Percentiles rank a stretch among this genome's conserved stretches.
Evolutionary conservation across 1,140 invertebrate genomes (phyloP).

Genomic region (Drosophila chauvacae): DNA sequence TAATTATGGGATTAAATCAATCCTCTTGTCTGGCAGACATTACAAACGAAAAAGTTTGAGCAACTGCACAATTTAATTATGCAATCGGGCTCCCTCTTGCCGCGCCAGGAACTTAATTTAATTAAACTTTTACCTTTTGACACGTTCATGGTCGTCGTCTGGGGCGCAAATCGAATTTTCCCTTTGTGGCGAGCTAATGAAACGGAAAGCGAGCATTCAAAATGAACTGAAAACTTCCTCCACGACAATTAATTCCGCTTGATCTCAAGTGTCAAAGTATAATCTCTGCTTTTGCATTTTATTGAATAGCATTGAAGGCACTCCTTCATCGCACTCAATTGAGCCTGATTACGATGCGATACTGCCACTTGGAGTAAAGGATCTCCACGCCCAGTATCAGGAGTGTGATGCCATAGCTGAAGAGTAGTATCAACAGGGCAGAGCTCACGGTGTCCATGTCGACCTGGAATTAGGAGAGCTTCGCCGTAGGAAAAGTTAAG

Average conservation of each 20-base stretch:
- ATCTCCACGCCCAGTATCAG: constrained; percentile 84
- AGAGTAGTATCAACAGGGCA: constrained; percentile 84
- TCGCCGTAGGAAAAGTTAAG: not conserved
- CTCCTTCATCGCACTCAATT: constrained; percentile 24
- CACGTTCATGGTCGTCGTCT: constrained; percentile 39
- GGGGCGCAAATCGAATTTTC: constrained; percentile 45
- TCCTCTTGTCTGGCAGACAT: not conserved
- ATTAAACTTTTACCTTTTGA: constrained; percentile 72
- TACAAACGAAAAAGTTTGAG: constrained; percentile 9
- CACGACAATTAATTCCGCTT: constrained; percentile 36
- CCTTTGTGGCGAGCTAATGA: constrained; percentile 58
- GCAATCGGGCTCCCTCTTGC: constrained; percentile 21
- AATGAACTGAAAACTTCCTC: constrained; percentile 30
- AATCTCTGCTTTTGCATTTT: constrained; percentile 26
- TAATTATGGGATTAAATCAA: constrained; percentile 15
- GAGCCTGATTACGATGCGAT: constrained; percentile 43
- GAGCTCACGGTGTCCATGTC: constrained; percentile 85
- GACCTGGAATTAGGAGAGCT: constrained; percentile 48
- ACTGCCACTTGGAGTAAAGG: constrained; percentile 67
- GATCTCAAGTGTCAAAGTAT: constrained; percentile 29
- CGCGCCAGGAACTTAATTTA: constrained; percentile 53
- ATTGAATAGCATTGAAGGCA: constrained; percentile 7
- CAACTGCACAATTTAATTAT: constrained; percentile 60
- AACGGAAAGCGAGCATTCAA: constrained; percentile 47
- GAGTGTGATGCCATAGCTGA: constrained; percentile 83